These are phyloP conservation scores for Callipepla californica DNA, from an alignment of 2,113 vertebrate species.

Conservation along the genomic window DNA sequence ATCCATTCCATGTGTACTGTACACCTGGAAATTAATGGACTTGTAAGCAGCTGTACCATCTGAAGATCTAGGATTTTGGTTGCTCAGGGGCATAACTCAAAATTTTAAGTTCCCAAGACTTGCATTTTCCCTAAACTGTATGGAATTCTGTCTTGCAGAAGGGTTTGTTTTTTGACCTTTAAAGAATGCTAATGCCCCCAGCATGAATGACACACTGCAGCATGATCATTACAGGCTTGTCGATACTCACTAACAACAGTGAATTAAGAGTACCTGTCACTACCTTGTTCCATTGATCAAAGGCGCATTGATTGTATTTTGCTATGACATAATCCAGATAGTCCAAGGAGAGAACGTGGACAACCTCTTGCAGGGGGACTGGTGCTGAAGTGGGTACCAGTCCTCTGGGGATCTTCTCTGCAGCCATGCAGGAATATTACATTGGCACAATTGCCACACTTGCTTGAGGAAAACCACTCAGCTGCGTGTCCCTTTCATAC, in stretches of 20 bases:
- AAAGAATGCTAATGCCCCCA: conserved; percentile 84
- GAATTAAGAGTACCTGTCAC: conserved; percentile 86
- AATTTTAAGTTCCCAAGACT: neutral
- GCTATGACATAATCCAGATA: conserved; percentile 72
- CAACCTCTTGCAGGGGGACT: neutral
- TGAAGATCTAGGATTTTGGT: neutral
- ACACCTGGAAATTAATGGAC: neutral
- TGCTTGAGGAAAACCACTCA: neutral
- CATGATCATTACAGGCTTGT: conserved; percentile 85
- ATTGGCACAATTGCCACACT: neutral
- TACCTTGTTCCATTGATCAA: conserved; percentile 84
- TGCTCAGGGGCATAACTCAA: neutral
- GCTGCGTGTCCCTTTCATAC: neutral
- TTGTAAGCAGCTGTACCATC: neutral
- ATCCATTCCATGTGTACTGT: rapidly evolving
- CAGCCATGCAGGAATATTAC: neutral
- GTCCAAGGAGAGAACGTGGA: conserved; percentile 1
- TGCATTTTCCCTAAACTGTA: neutral
- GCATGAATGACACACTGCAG: conserved; percentile 81
- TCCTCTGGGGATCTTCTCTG: neutral
- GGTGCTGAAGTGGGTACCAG: neutral
- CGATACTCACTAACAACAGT: conserved; percentile 86
- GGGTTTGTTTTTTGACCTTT: conserved; percentile 86
- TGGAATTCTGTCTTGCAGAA: conserved; percentile 57
- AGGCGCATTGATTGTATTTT: conserved; percentile 82